These are phyloP conservation scores for Clarias platycephalus DNA, from an alignment of 2,797 vertebrate species.

Conservation along the genomic window DNA sequence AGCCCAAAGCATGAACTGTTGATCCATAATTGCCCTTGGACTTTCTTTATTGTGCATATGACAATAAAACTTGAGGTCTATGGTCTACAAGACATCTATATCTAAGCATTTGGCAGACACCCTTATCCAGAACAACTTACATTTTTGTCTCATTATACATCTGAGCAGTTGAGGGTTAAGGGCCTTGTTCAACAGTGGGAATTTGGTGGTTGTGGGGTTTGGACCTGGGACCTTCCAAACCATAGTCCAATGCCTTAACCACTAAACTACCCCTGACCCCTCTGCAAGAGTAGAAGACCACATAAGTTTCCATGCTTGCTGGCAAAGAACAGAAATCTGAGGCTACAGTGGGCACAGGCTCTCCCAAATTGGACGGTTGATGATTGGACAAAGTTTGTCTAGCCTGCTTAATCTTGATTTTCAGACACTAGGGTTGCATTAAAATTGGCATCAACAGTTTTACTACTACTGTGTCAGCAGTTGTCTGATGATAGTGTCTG, in stretches of 20 bases:
- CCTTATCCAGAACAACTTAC: too few relatives aligned
- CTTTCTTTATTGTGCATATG: too few relatives aligned
- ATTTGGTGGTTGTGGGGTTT: too few relatives aligned
- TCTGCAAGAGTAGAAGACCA: neutral
- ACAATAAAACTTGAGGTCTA: neutral
- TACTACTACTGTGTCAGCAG: neutral
- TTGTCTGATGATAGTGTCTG: neutral
- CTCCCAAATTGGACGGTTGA: neutral
- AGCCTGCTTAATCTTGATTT: neutral
- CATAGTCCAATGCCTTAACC: too few relatives aligned
- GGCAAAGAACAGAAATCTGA: neutral
- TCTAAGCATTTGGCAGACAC: too few relatives aligned
- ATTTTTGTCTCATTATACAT: too few relatives aligned
- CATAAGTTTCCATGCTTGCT: neutral
- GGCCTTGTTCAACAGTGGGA: too few relatives aligned
- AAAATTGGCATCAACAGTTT: neutral
- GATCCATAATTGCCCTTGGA: too few relatives aligned
- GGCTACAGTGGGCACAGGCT: neutral
- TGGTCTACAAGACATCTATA: neutral
- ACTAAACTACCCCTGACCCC: too few relatives aligned
- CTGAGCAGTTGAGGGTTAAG: too few relatives aligned
- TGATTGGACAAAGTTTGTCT: neutral
- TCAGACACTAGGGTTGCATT: neutral
- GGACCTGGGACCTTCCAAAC: too few relatives aligned
- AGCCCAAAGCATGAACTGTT: too few relatives aligned